Evolutionary conservation across 2,888 invertebrate species (phyloP), one percentile per base, ranked within the genome.

Genomic region (Acheta domesticus): DNA sequence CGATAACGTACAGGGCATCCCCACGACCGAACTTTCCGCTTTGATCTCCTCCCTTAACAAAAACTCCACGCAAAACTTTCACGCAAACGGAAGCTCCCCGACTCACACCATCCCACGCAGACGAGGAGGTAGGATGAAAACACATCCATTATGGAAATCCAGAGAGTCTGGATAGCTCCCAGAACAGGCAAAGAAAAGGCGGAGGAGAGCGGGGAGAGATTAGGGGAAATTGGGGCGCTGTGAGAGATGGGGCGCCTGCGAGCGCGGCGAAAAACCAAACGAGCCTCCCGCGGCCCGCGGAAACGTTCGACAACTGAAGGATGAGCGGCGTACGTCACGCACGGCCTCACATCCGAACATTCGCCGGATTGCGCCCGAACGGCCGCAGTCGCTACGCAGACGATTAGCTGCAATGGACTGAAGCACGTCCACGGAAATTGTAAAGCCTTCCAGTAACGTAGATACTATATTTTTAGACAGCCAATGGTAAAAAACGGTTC

Each of bases 91-190:
- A 36, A 36, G 8, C 36, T 36, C 36, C 36, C 36, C 36, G 36
- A 36, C 36, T 36, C 5, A 36, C 36, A 8, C 36, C 36, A 36
- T 8, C 36, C 36, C 36, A 36, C 36, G 36, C 36, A 36, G 36
- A 36, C 36, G 36, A 36, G 36, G 36, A 36, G 36, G 36, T 36
- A 36, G 36, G 62, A 62, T 62, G 62, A 62, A 62, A 62, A 62
- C 62, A 62, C 62, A 62, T 62, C 62, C n/a, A 62, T 62, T 62
- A 62, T 62, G 62, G 62, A 62, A 62, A 62, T 62, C 62, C 62
- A 62, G 62, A n/a, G n/a, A 62, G 62, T 19, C 62, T 14, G n/a
- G n/a, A 62, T 62, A n/a, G 62, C 62, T 14, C 62, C n/a, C 62
- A 62, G 62, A 62, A n/a, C 16, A 62, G n/a, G 62, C n/a, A 62